Conservation (phyloP, 2,888 invertebrate genomes). For the Cheilosia impressa region DNA sequence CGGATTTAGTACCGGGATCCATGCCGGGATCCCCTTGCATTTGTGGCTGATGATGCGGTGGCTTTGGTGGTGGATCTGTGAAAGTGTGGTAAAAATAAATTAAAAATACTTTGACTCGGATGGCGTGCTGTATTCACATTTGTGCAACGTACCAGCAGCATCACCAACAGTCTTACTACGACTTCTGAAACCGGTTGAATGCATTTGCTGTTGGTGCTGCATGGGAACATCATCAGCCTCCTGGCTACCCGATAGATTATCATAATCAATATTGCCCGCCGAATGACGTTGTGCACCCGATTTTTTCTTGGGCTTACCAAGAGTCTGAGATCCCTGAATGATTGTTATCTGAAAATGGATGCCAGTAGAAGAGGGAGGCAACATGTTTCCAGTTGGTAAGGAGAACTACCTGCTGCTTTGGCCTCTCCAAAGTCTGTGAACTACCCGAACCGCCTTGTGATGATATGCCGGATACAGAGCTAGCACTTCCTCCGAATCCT, state of each 20-base stretch:
- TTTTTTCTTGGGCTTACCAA: conserved; percentile 91
- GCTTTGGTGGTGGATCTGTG: conserved; percentile 78
- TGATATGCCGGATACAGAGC: conserved; percentile 83
- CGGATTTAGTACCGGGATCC: conserved; percentile 92
- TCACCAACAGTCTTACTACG: conserved; percentile 97
- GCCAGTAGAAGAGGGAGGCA: not conserved
- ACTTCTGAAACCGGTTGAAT: conserved; percentile 87
- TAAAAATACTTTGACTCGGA: not conserved
- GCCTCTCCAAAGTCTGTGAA: conserved; percentile 87
- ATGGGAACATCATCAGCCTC: conserved; percentile 87
- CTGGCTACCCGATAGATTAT: conserved; percentile 90
- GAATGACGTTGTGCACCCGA: conserved; percentile 91
- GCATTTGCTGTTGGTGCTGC: conserved; percentile 80
- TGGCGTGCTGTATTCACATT: conserved; percentile 29
- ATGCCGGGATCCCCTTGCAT: conserved; percentile 84
- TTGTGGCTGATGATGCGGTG: conserved; percentile 83
- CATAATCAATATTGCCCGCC: conserved; percentile 93
- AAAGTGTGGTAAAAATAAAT: conserved; percentile 1
- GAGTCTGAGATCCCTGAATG: conserved; percentile 91
- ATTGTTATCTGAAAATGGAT: conserved; percentile 85
- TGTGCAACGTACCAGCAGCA: conserved; percentile 86
- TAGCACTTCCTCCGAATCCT: conserved; percentile 85
- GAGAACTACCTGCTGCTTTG: conserved; percentile 86
- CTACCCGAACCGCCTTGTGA: conserved; percentile 83
- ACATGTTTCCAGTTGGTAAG: not conserved